phyloP scores from a whole-genome alignment of 2,797 vertebrate species.

The Hemibagrus guttatus region DNA sequence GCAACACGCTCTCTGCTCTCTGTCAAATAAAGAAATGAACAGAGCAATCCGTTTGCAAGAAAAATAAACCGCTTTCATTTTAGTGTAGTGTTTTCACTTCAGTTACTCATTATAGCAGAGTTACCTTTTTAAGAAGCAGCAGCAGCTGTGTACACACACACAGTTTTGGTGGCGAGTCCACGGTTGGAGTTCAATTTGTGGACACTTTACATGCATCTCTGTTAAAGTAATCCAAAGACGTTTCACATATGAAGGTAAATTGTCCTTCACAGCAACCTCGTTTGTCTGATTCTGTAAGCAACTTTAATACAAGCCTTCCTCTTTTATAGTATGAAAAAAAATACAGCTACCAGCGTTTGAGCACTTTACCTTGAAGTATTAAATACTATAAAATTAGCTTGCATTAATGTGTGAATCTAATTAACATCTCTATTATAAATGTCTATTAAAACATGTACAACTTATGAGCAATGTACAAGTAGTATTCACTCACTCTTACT shows the following conservation, averaged over 20 bases:
- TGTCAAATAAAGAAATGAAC: conserved; percentile 7
- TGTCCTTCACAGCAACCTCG: neutral
- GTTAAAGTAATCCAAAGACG: too few species aligned
- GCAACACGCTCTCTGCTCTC: neutral
- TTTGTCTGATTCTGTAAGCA: neutral
- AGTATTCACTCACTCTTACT: too few species aligned
- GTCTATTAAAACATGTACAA: neutral
- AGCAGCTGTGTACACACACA: too few species aligned
- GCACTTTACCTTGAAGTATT: neutral
- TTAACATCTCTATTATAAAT: neutral
- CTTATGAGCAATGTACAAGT: too few species aligned
- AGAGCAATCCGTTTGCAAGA: neutral
- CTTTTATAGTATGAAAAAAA: too few species aligned
- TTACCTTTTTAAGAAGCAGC: neutral
- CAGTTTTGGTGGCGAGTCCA: neutral
- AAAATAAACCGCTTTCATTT: neutral
- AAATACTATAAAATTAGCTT: too few species aligned
- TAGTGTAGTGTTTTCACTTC: neutral
- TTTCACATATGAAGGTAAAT: too few species aligned
- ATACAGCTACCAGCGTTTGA: neutral
- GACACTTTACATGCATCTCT: neutral
- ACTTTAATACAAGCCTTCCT: neutral
- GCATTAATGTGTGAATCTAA: neutral
- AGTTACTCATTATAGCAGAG: neutral
- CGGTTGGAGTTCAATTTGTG: too few species aligned